These are phyloP conservation scores for Drosophila quadrilineata DNA, from an alignment of 1,140 invertebrate genomes.

Conservation along the genomic window DNA sequence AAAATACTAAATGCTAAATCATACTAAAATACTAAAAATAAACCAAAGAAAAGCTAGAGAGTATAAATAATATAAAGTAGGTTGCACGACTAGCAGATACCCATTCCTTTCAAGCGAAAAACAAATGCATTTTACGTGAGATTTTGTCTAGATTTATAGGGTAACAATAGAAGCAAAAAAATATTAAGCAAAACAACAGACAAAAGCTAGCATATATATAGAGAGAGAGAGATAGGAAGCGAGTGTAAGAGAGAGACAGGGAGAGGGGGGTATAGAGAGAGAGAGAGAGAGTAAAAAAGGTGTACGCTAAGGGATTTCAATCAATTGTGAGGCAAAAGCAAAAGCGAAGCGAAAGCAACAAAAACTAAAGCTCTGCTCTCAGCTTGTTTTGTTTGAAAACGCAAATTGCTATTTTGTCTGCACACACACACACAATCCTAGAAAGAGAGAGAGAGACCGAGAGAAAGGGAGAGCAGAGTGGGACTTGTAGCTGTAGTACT, in stretches of 20 bases:
- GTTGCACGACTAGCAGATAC: too few species aligned
- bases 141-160: too few species aligned
- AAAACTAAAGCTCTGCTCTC: conserved; percentile 69
- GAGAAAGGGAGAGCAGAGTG: neutral
- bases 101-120: too few species aligned
- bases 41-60: too few species aligned
- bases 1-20: too few species aligned
- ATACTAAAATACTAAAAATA: too few species aligned
- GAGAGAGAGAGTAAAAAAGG: conserved; percentile 49
- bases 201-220: conserved; percentile 28
- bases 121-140: too few species aligned
- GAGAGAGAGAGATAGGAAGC: too few species aligned
- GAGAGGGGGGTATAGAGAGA: neutral
- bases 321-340: conserved; percentile 69
- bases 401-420: conserved; percentile 76
- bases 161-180: conserved; percentile 26
- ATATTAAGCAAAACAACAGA: conserved; percentile 6
- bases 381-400: conserved; percentile 62
- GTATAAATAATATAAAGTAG: too few species aligned
- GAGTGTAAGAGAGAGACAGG: neutral
- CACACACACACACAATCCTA: conserved; percentile 41
- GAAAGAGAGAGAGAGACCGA: neutral
- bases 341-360: conserved; percentile 41
- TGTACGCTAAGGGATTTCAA: conserved; percentile 75
- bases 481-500: neutral